Evolutionary conservation across 1,140 invertebrate genomes (phyloP).

Genomic region (Ceratina australensis): DNA sequence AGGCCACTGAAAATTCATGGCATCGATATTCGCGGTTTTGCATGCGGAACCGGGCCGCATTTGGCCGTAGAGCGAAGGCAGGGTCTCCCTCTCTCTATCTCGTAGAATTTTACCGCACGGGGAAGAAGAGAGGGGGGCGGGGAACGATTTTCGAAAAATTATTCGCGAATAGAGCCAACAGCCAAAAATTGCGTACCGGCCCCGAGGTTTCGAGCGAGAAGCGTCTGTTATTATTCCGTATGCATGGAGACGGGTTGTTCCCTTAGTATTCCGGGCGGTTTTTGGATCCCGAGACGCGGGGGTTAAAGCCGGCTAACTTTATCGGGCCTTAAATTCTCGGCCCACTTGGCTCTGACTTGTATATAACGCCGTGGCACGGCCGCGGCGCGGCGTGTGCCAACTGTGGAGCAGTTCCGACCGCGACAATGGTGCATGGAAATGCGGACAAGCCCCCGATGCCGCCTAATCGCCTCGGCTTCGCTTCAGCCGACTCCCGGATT

Average conservation of each 20-base stretch:
- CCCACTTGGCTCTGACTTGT: slow-evolving; percentile 51
- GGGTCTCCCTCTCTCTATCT: no score
- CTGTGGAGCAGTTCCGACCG: slow-evolving; percentile 25
- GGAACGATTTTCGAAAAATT: slow-evolving; percentile 37
- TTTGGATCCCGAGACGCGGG: slow-evolving; percentile 1
- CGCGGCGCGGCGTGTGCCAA: slow-evolving; percentile 35
- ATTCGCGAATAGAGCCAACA: not conserved
- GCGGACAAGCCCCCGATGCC: slow-evolving; percentile 31
- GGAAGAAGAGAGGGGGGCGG: not conserved
- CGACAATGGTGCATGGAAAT: slow-evolving; percentile 46
- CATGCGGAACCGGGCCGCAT: slow-evolving; percentile 12
- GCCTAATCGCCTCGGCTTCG: slow-evolving; percentile 18
- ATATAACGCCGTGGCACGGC: slow-evolving; percentile 5
- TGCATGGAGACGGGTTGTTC: not conserved
- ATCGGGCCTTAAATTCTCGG: slow-evolving; percentile 59
- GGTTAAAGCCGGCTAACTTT: slow-evolving; percentile 43
- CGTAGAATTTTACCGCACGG: not conserved
- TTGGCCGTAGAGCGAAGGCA: slow-evolving; percentile 2
- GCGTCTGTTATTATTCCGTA: slow-evolving; percentile 31
- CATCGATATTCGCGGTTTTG: slow-evolving; percentile 43
- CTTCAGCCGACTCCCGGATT: slow-evolving; percentile 11
- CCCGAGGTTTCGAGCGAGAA: not conserved
- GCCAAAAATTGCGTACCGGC: slow-evolving; percentile 19
- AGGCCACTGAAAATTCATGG: slow-evolving; percentile 21
- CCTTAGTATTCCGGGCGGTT: not conserved